phyloP scores from a whole-genome alignment of 2,113 vertebrate species.

The Ochotona princeps region DNA sequence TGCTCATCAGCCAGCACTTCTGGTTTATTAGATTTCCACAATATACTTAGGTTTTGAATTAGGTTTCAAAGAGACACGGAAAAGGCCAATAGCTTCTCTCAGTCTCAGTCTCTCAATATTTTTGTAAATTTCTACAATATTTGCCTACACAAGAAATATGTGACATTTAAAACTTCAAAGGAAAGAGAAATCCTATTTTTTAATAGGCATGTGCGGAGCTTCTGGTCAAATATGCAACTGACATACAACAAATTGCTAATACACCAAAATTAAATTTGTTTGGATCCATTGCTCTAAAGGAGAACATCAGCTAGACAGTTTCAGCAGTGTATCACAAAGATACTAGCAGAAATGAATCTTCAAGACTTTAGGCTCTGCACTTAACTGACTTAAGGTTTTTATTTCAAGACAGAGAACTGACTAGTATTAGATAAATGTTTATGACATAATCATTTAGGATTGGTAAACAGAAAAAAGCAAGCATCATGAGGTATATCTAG shows the following conservation, averaged over 20 bases:
- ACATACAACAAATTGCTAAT: background rate
- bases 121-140: background rate
- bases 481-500: background rate
- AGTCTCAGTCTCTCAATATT: background rate
- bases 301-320: background rate
- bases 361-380: background rate
- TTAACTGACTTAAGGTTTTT: background rate
- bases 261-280: background rate
- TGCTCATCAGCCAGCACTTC: background rate
- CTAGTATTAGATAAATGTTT: background rate
- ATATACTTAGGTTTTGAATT: background rate
- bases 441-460: background rate
- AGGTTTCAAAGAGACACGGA: background rate
- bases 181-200: background rate
- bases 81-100: background rate
- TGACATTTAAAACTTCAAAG: conserved; percentile 9
- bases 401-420: background rate
- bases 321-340: background rate
- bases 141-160: background rate
- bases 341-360: background rate
- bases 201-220: background rate
- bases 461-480: background rate
- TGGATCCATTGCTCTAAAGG: background rate
- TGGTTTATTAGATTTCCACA: background rate
- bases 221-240: background rate